These are phyloP conservation scores for Halichondria panicea DNA, from an alignment of 37 sponge, comb jelly and placozoan genomes.

Conservation along the genomic window DNA sequence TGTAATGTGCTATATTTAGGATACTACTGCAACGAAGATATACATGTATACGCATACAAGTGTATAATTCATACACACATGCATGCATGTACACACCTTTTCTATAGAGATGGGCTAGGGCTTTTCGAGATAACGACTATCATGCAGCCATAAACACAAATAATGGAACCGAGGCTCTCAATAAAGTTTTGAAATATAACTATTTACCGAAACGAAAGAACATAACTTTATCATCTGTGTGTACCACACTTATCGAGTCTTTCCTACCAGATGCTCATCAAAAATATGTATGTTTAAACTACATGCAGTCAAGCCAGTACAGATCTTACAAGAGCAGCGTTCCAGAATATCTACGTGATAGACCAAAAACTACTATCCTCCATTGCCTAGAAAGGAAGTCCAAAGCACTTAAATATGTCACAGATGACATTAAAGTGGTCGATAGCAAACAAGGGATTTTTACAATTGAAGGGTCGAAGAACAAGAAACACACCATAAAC, in stretches of 20 bases:
- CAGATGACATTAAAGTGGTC: not conserved
- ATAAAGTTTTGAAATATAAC: constrained; percentile 34
- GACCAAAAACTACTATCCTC: constrained; percentile 4
- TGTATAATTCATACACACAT: not conserved
- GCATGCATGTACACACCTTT: not conserved
- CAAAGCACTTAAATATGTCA: not conserved
- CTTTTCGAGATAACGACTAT: constrained; percentile 11
- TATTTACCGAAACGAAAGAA: constrained; percentile 13
- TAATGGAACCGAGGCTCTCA: constrained; percentile 30
- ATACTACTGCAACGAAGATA: not conserved
- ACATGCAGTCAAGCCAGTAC: not conserved
- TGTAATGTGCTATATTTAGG: constrained; percentile 1
- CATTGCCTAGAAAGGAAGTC: constrained; percentile 26
- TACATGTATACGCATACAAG: not conserved
- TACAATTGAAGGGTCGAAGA: constrained; percentile 10
- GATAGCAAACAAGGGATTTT: not conserved
- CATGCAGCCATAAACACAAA: constrained; percentile 19
- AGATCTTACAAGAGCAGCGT: constrained; percentile 18
- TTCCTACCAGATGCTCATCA: constrained; percentile 24
- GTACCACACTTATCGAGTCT: constrained; percentile 1
- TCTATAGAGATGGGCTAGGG: constrained; percentile 27
- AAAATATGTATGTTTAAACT: constrained; percentile 13
- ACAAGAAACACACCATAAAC: constrained; percentile 1
- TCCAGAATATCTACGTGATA: constrained; percentile 19
- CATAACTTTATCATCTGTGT: constrained; percentile 3